These are phyloP conservation scores for Pinctada fucata DNA, from an alignment of 2,888 invertebrate genomes.

Conservation along the genomic window DNA sequence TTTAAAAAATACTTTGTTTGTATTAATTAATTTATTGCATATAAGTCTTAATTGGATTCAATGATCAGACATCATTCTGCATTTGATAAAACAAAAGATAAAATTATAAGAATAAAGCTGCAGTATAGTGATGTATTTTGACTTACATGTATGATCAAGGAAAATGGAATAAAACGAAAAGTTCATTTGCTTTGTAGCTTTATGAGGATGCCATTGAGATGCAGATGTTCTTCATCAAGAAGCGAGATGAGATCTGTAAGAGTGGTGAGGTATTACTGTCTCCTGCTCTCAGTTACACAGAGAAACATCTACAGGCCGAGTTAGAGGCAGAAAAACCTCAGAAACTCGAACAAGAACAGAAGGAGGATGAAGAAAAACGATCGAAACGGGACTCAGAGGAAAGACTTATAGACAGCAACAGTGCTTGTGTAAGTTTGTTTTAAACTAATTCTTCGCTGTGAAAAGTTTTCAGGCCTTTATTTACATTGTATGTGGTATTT, in stretches of 20 bases:
- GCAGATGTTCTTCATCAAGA: constrained; percentile 90
- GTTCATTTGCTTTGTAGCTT: constrained; percentile 77
- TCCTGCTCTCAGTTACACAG: constrained; percentile 89
- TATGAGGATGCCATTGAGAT: constrained; percentile 97
- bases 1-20: no score
- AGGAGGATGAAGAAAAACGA: constrained; percentile 71
- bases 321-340: constrained; percentile 79
- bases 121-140: no score
- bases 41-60: no score
- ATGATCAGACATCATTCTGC: no score
- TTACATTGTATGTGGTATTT: no score
- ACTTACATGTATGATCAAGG: no score
- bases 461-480: no score
- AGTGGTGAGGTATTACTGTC: constrained; percentile 88
- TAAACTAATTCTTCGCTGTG: no score
- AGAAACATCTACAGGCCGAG: constrained; percentile 82
- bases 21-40: no score
- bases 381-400: constrained; percentile 61
- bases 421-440: constrained; percentile 12
- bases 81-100: no score
- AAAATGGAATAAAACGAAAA: no score
- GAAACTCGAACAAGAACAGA: constrained; percentile 80
- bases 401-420: constrained; percentile 35
- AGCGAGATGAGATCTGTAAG: constrained; percentile 85
- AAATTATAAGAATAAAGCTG: no score